Conservation (phyloP, 2,888 invertebrate genomes). For the Agonum fuliginosum region DNA sequence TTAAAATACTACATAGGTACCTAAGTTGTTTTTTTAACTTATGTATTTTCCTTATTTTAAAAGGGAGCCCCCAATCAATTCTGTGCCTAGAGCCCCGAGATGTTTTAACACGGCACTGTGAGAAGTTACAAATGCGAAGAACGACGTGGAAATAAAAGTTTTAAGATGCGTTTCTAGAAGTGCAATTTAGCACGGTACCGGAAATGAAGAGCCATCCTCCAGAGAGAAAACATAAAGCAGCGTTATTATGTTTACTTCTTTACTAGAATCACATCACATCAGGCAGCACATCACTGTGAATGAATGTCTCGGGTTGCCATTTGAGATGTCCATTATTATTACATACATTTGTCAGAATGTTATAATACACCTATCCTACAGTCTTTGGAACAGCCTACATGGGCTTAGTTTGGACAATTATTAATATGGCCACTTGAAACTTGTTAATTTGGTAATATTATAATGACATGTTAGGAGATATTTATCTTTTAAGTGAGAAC, state of each 20-base stretch:
- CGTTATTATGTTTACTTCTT: conserved; percentile 31
- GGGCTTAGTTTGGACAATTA: conserved; percentile 5
- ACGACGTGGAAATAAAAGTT: conserved; percentile 18
- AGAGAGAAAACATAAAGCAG: conserved; percentile 12
- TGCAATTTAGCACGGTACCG: conserved; percentile 27
- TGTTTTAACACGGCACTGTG: too few relatives aligned
- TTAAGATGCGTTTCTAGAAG: conserved; percentile 5
- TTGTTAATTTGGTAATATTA: background rate
- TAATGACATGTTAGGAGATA: background rate
- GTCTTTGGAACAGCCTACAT: too few relatives aligned
- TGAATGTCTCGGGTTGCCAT: background rate
- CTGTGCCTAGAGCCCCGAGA: too few relatives aligned
- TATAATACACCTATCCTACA: background rate
- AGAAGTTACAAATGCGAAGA: conserved; percentile 9
- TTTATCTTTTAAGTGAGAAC: conserved; percentile 7
- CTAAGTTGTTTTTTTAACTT: too few relatives aligned
- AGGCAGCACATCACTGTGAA: background rate
- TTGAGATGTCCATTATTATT: conserved; percentile 22
- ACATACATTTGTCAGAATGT: conserved; percentile 17
- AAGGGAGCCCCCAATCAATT: too few relatives aligned
- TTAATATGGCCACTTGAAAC: background rate
- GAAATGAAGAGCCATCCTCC: conserved; percentile 22
- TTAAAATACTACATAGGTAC: too few relatives aligned
- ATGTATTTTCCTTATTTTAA: too few relatives aligned
- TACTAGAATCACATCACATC: conserved; percentile 8